Evolutionary conservation across 2,113 vertebrate genomes (phyloP).

Genomic region (Cynopterus brachyotis): DNA sequence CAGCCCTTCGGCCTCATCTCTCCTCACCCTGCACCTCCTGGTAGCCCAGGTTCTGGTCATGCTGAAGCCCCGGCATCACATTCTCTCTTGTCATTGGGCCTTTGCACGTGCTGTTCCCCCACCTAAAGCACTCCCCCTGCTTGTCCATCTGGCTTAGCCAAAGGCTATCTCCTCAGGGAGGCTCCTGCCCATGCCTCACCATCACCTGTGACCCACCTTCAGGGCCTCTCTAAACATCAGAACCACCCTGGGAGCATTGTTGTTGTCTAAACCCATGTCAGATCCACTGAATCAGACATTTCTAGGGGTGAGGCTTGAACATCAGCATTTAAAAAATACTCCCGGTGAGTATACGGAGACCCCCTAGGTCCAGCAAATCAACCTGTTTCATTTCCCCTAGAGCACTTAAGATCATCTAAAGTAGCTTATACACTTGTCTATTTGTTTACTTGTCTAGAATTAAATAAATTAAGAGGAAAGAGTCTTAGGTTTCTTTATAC

Average conservation of each 20-base stretch:
- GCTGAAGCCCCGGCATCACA: accelerated
- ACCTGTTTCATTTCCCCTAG: background rate
- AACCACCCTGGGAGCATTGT: background rate
- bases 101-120: background rate
- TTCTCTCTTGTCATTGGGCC: background rate
- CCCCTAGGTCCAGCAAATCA: too few relatives aligned
- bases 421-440: background rate
- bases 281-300: background rate
- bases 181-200: background rate
- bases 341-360: background rate
- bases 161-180: background rate
- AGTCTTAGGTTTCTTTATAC: background rate
- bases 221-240: background rate
- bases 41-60: background rate
- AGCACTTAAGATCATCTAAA: background rate
- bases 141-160: background rate
- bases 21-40: accelerated
- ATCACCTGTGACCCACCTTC: background rate
- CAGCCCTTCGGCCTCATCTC: background rate
- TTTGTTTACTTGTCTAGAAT: background rate
- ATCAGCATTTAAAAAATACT: background rate
- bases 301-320: background rate
- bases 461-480: background rate
- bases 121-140: too few relatives aligned
- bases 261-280: background rate